These are phyloP conservation scores for Dryadula phaetusa DNA, from an alignment of 2,888 invertebrate species.

Conservation along the genomic window DNA sequence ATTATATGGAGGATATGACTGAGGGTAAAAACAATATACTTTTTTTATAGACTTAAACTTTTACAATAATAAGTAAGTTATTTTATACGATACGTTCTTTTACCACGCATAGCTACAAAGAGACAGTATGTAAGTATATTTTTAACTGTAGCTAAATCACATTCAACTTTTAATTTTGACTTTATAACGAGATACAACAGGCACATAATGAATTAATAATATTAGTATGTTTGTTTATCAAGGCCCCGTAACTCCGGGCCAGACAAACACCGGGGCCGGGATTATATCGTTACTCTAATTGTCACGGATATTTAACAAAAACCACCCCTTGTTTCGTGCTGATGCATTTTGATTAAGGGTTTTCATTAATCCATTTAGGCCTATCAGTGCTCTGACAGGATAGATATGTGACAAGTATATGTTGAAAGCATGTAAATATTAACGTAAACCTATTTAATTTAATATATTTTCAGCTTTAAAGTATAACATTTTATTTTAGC, in stretches of 20 bases:
- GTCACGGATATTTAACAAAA: conserved; percentile 71
- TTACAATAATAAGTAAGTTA: too few species aligned
- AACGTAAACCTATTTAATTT: not conserved
- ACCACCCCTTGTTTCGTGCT: conserved; percentile 68
- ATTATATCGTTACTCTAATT: conserved; percentile 80
- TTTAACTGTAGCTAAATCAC: not conserved
- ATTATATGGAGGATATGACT: too few species aligned
- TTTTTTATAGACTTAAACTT: too few species aligned
- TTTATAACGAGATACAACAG: conserved; percentile 14
- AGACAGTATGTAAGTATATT: too few species aligned
- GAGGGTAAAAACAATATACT: too few species aligned
- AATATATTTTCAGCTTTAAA: too few species aligned
- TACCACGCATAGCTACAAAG: too few species aligned
- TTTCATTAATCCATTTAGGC: conserved; percentile 53
- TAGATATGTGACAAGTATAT: conserved; percentile 17
- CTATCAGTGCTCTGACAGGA: conserved; percentile 12
- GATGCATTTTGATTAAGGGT: conserved; percentile 72
- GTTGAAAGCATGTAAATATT: not conserved
- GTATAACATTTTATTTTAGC: too few species aligned
- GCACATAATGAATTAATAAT: conserved; percentile 30
- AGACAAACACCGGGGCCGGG: conserved; percentile 62
- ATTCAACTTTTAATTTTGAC: conserved; percentile 3
- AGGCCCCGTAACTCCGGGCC: conserved; percentile 48
- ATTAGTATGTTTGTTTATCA: conserved; percentile 41
- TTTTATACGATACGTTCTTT: too few species aligned